Evolutionary conservation across 1,140 invertebrate species (phyloP), one percentile per base, ranked within the genome.

Genomic region (Scaptomyza graminum): DNA sequence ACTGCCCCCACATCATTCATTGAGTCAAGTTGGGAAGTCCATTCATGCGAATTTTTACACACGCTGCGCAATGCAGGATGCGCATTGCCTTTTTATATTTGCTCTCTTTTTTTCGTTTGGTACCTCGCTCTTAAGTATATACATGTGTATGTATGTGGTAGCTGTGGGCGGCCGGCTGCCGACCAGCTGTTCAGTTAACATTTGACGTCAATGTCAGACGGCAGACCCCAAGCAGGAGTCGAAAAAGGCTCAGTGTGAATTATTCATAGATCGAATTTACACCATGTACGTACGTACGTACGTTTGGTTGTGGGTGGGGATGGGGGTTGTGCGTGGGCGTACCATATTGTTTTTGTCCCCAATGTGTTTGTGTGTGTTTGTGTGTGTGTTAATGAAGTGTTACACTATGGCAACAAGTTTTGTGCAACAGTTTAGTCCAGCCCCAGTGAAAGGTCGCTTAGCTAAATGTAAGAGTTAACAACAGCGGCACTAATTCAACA

Each of bases 21-120:
- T 68, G 70, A 78, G 63, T 60, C 49, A 62, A 65, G 51, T 43
- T 69, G 54, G 54, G 22, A 57, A 52, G 52, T 83, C 74, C 82
- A 85, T 85, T 85, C 82, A 85, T 85, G 79, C 83, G 78, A 57
- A 68, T 68, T 79, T 87, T 87, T 87, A 67, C 85, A 90, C 85
- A 75, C 87, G 87, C 75, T 90, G 85, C 85, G 85, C 87, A 64
- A 61, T 74, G 69, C 76, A 90, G 87, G 87, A 90, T 90, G 85
- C 85, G 85, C 85, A 57, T 61, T 68, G 44, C 9, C 52, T 51
- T 5, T 2, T 15, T 16, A n/a, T 16, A 28, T 13, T 47, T 56
- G 56, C 57, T 61, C 54, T 74, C 61, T 61, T 76, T 31, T 31
- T 31, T 31, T 62, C n/a, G n/a, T n/a, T 62, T 16, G n/a, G 8